Base-by-base conservation (phyloP, 2,888 invertebrate species). In the Apodemia hepburni region DNA sequence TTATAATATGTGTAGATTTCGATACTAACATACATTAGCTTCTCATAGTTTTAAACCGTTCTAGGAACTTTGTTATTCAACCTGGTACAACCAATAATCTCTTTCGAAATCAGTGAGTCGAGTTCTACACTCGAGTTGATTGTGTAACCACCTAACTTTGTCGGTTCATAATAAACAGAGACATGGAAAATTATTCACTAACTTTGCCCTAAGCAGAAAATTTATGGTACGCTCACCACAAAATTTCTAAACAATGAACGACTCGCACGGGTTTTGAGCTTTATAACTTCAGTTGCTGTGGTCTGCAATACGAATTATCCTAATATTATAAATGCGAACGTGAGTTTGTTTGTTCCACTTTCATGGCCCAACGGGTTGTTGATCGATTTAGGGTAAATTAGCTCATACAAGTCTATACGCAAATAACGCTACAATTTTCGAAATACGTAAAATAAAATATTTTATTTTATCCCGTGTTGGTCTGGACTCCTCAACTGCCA, bases 141-240 rank as follows among this genome's bases (percentile, higher is more conserved):
- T 85, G 82, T 80, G 78, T 78, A 82, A 79, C 81, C 80, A 83
- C 81, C 82, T 77, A 85, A 87, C 86, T 87, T 85, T 77, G 75
- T 76, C 76, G 75, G 86, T 83, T 84, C 84, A 88, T 85, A 87
- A 87, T 87, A 87, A 87, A 87, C 89, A 88, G 87, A 87, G 86
- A 88, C 87, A 87, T 81, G 82, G 85, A 85, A 85, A 87, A 88
- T 89, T 88, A 88, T 88, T 88, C 87, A 81, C 81, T 81, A 87
- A 89, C 86, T 88, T 89, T 81, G 79, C 73, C 78, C 81, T 78
- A 82, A 84, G 83, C 80, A 79, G 75, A 77, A 84, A 88, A 88
- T 89, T 88, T 89, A 88, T 88, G 86, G 86, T 84, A 85, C 84
- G 82, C 82, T 87, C 83, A 85, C 87, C 84, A 81, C 85, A 85